Evolutionary conservation across 2,113 vertebrate species (phyloP).

Genomic region (Centropristis striata): DNA sequence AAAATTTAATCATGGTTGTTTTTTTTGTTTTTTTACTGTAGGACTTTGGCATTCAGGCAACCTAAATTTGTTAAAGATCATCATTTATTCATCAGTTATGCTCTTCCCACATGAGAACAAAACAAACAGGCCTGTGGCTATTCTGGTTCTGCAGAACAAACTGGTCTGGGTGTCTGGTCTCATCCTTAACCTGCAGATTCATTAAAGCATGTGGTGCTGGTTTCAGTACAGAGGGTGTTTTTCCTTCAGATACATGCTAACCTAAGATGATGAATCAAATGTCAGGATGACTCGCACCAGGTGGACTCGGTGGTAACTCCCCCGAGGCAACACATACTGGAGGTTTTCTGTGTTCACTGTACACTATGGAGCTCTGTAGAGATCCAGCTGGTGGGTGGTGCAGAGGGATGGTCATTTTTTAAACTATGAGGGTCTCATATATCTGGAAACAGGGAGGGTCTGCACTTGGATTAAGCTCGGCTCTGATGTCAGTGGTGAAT

Average conservation of each 20-base stretch:
- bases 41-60: background rate
- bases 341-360: background rate
- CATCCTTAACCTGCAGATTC: background rate
- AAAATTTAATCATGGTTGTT: too few species aligned
- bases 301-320: background rate
- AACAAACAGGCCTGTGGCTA: constrained; percentile 13
- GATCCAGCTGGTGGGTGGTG: background rate
- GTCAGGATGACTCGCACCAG: background rate
- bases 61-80: background rate
- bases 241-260: background rate
- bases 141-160: background rate
- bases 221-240: background rate
- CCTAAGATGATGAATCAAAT: background rate
- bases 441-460: constrained; percentile 10
- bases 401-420: background rate
- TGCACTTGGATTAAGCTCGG: constrained; percentile 1
- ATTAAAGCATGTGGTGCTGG: background rate
- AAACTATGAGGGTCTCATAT: background rate
- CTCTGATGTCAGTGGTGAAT: constrained; percentile 6
- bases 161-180: background rate
- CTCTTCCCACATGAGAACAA: background rate
- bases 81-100: background rate
- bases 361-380: background rate
- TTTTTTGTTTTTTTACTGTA: too few species aligned
- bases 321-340: background rate